These are phyloP conservation scores for Cetonia aurata DNA, from an alignment of 2,888 invertebrate genomes.

Conservation along the genomic window DNA sequence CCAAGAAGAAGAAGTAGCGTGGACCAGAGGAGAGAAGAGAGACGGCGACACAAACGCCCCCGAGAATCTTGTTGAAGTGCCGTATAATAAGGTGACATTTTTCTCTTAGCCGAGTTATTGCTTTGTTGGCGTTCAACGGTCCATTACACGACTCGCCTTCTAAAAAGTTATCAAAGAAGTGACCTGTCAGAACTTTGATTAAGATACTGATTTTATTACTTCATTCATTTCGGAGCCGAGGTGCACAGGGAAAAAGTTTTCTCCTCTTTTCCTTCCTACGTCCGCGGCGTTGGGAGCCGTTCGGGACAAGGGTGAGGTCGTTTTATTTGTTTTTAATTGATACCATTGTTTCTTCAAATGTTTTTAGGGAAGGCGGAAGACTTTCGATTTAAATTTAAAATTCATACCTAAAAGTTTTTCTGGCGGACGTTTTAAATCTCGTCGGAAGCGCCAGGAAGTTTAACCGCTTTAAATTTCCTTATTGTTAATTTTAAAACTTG, in stretches of 20 bases:
- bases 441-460: neutral
- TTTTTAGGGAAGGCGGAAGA: conserved; percentile 13
- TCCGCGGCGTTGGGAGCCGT: neutral
- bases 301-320: neutral
- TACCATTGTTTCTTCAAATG: conserved; percentile 40
- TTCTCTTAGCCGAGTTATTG: conserved; percentile 55
- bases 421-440: conserved; percentile 15
- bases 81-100: conserved; percentile 55
- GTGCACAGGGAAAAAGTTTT: conserved; percentile 27
- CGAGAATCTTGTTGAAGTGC: conserved; percentile 45
- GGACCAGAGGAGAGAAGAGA: neutral
- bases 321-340: conserved; percentile 41
- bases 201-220: conserved; percentile 57
- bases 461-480: neutral
- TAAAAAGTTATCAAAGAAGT: conserved; percentile 53
- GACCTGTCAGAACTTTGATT: conserved; percentile 57
- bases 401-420: neutral
- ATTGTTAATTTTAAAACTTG: too few relatives aligned
- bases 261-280: neutral
- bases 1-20: conserved; percentile 26
- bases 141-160: conserved; percentile 55
- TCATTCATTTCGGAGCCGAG: conserved; percentile 41
- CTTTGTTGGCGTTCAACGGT: conserved; percentile 56
- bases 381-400: conserved; percentile 33
- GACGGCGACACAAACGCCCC: conserved; percentile 21